These are phyloP conservation scores for Myotis lucifugus DNA, from an alignment of 2,113 vertebrate genomes.

Conservation along the genomic window DNA sequence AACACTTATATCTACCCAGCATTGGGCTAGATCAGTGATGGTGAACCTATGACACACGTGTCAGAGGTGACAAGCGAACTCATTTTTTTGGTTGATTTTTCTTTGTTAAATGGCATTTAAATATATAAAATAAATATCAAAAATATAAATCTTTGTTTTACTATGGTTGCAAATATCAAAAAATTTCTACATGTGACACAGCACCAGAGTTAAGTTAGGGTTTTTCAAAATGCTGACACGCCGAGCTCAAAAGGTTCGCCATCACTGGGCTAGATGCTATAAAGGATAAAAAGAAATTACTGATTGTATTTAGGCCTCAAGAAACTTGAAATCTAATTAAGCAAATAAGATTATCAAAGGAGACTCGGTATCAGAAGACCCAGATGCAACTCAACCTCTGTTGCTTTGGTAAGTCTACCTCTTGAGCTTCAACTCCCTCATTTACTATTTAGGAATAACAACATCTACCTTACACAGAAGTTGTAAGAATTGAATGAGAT, in stretches of 20 bases:
- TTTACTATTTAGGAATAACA: neutral
- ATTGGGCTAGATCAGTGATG: neutral
- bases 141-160: too few relatives aligned
- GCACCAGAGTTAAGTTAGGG: too few relatives aligned
- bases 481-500: neutral
- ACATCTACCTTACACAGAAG: neutral
- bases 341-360: constrained; percentile 43
- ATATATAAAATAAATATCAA: too few relatives aligned
- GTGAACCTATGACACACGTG: too few relatives aligned
- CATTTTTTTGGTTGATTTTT: too few relatives aligned
- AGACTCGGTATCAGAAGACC: neutral
- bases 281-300: neutral
- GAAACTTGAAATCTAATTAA: neutral
- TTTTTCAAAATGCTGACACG: too few relatives aligned
- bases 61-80: too few relatives aligned
- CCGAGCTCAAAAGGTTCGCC: too few relatives aligned
- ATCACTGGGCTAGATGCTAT: neutral
- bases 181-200: too few relatives aligned
- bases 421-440: constrained; percentile 8
- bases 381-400: neutral
- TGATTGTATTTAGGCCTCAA: neutral
- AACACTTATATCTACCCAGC: neutral
- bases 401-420: neutral
- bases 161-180: too few relatives aligned
- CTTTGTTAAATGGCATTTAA: too few relatives aligned